Conservation (phyloP, 2,797 vertebrate genomes). For the Amblyraja radiata region DNA sequence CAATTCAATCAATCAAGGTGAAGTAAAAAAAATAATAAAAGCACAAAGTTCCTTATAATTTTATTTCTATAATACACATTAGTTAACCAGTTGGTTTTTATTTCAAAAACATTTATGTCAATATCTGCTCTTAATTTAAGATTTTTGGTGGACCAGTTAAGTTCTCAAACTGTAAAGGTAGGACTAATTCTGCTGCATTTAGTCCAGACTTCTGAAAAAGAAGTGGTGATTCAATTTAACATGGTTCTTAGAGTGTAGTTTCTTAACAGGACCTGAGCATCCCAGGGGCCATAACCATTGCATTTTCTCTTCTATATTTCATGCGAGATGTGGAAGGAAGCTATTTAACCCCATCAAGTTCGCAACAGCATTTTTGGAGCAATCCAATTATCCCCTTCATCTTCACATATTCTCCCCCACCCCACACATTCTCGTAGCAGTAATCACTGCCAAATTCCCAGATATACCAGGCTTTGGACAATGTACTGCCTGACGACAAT, state of each 20-base stretch:
- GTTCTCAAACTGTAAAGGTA: neutral
- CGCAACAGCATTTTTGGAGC: too few species aligned
- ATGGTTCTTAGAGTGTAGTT: neutral
- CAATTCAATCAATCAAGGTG: too few species aligned
- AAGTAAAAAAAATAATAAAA: too few species aligned
- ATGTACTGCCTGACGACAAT: too few species aligned
- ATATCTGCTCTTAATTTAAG: neutral
- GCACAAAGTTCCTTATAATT: too few species aligned
- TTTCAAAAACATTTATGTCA: neutral
- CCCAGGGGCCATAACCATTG: neutral
- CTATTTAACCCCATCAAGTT: too few species aligned
- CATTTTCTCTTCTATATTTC: neutral
- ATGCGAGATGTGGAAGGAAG: too few species aligned
- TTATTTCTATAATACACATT: neutral
- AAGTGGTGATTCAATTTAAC: neutral
- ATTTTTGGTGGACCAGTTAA: neutral
- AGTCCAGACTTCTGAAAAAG: neutral
- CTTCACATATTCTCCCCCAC: too few species aligned
- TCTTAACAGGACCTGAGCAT: neutral
- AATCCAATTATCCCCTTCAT: too few species aligned
- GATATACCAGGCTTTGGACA: neutral
- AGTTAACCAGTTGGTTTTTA: neutral
- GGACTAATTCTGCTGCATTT: neutral
- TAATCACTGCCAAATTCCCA: too few species aligned
- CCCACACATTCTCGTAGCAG: too few species aligned